phyloP scores from a whole-genome alignment of 2,113 vertebrate species.

The Rynchops niger region DNA sequence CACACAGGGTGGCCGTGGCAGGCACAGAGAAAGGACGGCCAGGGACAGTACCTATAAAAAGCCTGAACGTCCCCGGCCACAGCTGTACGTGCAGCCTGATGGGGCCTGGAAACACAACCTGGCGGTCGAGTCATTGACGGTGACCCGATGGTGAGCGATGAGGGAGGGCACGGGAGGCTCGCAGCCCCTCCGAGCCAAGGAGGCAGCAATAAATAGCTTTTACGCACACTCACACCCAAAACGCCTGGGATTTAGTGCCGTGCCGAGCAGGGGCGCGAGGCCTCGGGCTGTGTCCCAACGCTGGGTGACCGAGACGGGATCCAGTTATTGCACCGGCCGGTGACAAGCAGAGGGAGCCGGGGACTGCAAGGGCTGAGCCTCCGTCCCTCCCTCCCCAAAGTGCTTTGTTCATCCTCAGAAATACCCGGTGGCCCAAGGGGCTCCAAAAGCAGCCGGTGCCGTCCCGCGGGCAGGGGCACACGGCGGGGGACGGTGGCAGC shows the following conservation, averaged over 20 bases:
- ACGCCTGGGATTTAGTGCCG: rapidly evolving
- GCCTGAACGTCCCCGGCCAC: neutral
- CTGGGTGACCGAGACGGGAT: rapidly evolving
- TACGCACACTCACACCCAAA: neutral
- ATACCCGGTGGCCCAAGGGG: neutral
- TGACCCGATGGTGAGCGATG: neutral
- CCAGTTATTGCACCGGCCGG: neutral
- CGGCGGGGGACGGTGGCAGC: rapidly evolving
- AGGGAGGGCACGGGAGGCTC: neutral
- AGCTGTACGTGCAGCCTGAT: neutral
- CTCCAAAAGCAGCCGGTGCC: neutral
- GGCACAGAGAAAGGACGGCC: neutral
- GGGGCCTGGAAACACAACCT: neutral
- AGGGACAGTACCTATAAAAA: neutral
- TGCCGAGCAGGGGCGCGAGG: rapidly evolving
- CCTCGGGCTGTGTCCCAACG: neutral
- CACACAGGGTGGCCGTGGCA: rapidly evolving
- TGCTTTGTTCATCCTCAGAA: neutral
- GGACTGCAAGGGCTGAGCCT: neutral
- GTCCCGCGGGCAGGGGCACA: rapidly evolving
- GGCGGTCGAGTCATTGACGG: neutral
- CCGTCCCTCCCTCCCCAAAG: neutral
- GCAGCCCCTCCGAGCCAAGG: rapidly evolving
- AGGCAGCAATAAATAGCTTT: neutral
- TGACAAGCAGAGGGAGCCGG: neutral